phyloP scores from a whole-genome alignment of 2,888 invertebrate species.

The Lithophane socia region DNA sequence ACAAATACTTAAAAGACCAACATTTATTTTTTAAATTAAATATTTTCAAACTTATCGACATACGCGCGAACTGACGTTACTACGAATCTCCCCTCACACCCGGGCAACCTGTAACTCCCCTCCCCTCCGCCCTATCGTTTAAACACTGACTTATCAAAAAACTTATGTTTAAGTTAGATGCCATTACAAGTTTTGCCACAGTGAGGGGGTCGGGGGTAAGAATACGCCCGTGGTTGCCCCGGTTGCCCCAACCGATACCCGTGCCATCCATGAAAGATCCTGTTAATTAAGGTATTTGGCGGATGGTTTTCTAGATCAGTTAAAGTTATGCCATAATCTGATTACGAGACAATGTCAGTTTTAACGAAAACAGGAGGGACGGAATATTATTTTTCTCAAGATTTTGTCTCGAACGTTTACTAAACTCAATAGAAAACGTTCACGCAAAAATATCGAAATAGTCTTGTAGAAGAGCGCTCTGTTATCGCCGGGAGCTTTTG shows the following conservation, averaged over 20 bases:
- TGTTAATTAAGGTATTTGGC: slow-evolving; percentile 68
- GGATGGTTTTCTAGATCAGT: slow-evolving; percentile 66
- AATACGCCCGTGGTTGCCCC: slow-evolving; percentile 63
- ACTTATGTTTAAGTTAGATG: slow-evolving; percentile 88
- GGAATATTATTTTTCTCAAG: slow-evolving; percentile 67
- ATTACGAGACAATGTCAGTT: slow-evolving; percentile 71
- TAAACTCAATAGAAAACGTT: slow-evolving; percentile 48
- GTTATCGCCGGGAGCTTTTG: slow-evolving; percentile 55
- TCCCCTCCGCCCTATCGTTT: slow-evolving; percentile 85
- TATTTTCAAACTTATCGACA: slow-evolving; percentile 67
- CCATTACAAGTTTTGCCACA: slow-evolving; percentile 84
- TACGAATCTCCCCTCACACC: slow-evolving; percentile 80
- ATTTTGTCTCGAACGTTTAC: slow-evolving; percentile 56
- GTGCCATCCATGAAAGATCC: slow-evolving; percentile 63
- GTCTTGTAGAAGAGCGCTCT: slow-evolving; percentile 9
- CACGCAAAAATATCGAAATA: slow-evolving; percentile 47
- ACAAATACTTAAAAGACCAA: neutral
- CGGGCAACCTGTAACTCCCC: slow-evolving; percentile 86
- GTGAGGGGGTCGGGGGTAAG: slow-evolving; percentile 65
- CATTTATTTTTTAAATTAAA: neutral
- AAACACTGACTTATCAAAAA: slow-evolving; percentile 90
- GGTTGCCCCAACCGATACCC: slow-evolving; percentile 63
- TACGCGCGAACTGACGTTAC: slow-evolving; percentile 66
- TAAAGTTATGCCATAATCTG: slow-evolving; percentile 71
- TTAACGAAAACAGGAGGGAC: slow-evolving; percentile 61